phyloP scores from a whole-genome alignment of 2,888 invertebrate species.

The Hydrotaea cyrtoneurina region DNA sequence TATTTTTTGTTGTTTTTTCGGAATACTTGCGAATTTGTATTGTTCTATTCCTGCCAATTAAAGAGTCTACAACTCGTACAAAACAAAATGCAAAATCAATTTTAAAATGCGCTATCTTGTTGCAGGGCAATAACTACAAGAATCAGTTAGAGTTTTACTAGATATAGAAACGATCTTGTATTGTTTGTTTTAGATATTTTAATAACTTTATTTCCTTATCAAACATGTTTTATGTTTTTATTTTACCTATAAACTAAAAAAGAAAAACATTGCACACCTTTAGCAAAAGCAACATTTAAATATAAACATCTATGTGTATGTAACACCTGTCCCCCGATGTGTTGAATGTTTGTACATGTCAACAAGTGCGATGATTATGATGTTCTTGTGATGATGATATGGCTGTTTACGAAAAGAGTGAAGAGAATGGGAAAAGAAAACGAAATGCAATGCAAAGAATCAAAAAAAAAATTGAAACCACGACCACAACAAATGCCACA shows the following conservation, averaged over 20 bases:
- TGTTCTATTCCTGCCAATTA: slow-evolving; percentile 41
- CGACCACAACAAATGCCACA: not conserved
- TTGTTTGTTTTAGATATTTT: slow-evolving; percentile 1
- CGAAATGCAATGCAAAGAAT: slow-evolving; percentile 10
- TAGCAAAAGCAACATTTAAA: not conserved
- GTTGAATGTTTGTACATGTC: not conserved
- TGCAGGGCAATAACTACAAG: slow-evolving; percentile 31
- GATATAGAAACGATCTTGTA: not conserved
- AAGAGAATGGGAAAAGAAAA: slow-evolving; percentile 6
- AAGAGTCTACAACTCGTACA: slow-evolving; percentile 19
- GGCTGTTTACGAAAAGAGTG: slow-evolving; percentile 16
- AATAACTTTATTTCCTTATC: slow-evolving; percentile 21
- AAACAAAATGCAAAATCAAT: slow-evolving; percentile 4
- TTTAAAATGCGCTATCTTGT: slow-evolving; percentile 17
- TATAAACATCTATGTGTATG: not conserved
- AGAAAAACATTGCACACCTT: slow-evolving; percentile 13
- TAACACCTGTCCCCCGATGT: not conserved
- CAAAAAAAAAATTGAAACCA: not conserved
- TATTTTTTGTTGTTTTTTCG: slow-evolving; percentile 17
- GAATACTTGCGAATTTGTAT: slow-evolving; percentile 24
- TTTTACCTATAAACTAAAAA: not conserved
- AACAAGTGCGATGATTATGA: slow-evolving; percentile 17
- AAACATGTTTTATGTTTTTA: not conserved
- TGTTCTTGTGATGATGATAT: slow-evolving; percentile 36
- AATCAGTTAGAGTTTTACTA: not conserved